Evolutionary conservation across 2,113 vertebrate genomes (phyloP).

Genomic region (Neolamprologus brichardi): DNA sequence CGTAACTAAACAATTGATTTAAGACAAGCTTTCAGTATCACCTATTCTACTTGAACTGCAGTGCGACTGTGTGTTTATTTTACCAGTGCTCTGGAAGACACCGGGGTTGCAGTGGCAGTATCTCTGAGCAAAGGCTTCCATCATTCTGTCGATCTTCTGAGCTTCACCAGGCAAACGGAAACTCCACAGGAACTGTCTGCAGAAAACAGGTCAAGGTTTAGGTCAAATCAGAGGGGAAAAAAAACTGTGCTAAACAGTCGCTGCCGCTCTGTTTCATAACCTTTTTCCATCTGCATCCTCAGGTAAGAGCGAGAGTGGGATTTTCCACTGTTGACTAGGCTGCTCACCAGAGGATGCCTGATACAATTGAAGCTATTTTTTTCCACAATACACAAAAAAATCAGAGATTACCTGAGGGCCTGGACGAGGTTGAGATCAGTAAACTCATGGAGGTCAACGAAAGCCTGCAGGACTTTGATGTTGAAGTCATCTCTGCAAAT

Average conservation of each 20-base stretch:
- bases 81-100: slow-evolving; percentile 88
- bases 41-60: background rate
- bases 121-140: slow-evolving; percentile 89
- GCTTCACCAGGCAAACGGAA: slow-evolving; percentile 89
- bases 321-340: background rate
- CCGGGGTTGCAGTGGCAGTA: slow-evolving; percentile 87
- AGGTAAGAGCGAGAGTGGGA: background rate
- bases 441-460: slow-evolving; percentile 90
- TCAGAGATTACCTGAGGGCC: slow-evolving; percentile 78
- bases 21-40: background rate
- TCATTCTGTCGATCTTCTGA: slow-evolving; percentile 93
- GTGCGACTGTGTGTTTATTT: background rate
- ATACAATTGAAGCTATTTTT: background rate
- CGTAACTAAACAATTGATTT: background rate
- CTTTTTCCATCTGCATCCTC: background rate
- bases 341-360: background rate
- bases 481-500: slow-evolving; percentile 84
- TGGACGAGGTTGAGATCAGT: slow-evolving; percentile 92
- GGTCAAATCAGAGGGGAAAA: background rate
- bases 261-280: background rate
- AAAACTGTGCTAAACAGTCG: background rate
- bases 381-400: background rate
- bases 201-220: background rate
- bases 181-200: slow-evolving; percentile 90
- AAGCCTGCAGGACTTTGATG: slow-evolving; percentile 85